phyloP scores from a whole-genome alignment of 1,140 invertebrate genomes.

The Calephelis nemesis region DNA sequence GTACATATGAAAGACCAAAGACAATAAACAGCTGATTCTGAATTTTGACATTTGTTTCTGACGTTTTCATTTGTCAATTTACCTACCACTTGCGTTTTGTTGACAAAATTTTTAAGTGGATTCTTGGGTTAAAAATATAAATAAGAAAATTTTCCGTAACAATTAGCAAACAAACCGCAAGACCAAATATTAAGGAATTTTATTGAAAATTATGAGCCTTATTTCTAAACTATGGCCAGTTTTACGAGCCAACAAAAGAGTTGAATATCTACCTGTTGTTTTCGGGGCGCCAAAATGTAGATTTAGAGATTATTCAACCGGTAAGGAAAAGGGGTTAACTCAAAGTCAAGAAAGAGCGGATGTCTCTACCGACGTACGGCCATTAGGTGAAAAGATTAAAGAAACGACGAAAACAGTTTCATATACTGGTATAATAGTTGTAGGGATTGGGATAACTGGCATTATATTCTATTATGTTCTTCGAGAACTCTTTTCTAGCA shows the following conservation, averaged over 20 bases:
- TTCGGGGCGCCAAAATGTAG: slow-evolving; percentile 42
- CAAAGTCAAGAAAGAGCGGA: slow-evolving; percentile 59
- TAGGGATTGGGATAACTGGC: slow-evolving; percentile 88
- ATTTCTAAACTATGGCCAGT: slow-evolving; percentile 62
- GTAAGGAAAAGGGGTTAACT: slow-evolving; percentile 55
- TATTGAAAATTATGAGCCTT: slow-evolving; percentile 52
- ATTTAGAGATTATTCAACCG: slow-evolving; percentile 49
- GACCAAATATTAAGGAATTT: slow-evolving; percentile 2
- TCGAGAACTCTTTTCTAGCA: slow-evolving; percentile 91
- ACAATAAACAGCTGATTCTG: not conserved
- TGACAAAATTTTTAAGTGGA: not conserved
- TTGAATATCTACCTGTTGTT: slow-evolving; percentile 42
- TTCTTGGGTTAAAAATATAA: not conserved
- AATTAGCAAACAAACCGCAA: not conserved
- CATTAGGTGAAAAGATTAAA: slow-evolving; percentile 88
- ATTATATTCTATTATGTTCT: slow-evolving; percentile 91
- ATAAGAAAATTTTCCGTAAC: not conserved
- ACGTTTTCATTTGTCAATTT: not conserved
- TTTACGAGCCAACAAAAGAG: slow-evolving; percentile 37
- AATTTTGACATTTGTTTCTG: not conserved
- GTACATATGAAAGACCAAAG: not conserved
- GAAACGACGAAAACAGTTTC: slow-evolving; percentile 92
- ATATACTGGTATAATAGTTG: slow-evolving; percentile 89
- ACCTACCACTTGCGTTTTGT: not conserved
- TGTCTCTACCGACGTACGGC: slow-evolving; percentile 82